phyloP scores from a whole-genome alignment of 2,113 vertebrate genomes.

The Cephalopholis sonnerati region DNA sequence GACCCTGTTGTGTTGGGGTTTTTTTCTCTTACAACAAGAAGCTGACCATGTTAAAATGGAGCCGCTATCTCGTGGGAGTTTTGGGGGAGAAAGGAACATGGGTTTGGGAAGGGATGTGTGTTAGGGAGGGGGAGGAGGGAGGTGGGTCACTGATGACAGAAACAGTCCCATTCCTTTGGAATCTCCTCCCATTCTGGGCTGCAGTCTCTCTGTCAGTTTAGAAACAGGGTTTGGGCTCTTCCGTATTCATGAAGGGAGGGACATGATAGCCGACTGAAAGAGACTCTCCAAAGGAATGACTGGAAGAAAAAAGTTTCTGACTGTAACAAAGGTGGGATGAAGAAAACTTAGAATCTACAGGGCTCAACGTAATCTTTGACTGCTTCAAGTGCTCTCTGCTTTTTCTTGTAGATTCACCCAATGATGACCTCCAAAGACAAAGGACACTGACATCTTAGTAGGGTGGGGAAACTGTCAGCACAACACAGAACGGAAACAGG shows the following conservation, averaged over 20 bases:
- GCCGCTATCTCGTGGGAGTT: constrained; percentile 57
- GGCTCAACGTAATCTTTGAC: not conserved
- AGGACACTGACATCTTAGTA: constrained; percentile 52
- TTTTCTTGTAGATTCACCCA: constrained; percentile 49
- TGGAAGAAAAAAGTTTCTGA: constrained; percentile 1
- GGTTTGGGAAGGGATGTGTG: constrained; percentile 60
- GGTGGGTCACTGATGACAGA: constrained; percentile 71
- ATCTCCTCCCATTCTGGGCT: constrained; percentile 79
- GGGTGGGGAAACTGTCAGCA: constrained; percentile 35
- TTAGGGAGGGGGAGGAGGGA: constrained; percentile 42
- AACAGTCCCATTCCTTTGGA: constrained; percentile 71
- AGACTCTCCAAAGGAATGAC: constrained; percentile 9
- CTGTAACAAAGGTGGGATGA: not conserved
- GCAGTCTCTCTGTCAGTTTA: constrained; percentile 54
- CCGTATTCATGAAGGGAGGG: constrained; percentile 54
- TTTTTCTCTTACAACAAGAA: constrained; percentile 33
- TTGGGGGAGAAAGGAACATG: constrained; percentile 54
- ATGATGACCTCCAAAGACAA: constrained; percentile 52
- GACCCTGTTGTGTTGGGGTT: constrained; percentile 25
- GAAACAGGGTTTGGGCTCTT: constrained; percentile 56
- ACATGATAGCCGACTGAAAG: constrained; percentile 11
- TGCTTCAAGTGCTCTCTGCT: constrained; percentile 13
- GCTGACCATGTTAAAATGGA: constrained; percentile 58
- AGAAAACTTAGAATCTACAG: not conserved
- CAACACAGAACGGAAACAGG: constrained; percentile 48